These are phyloP conservation scores for Ceratina calcarata DNA, from an alignment of 1,140 invertebrate species.

Conservation along the genomic window DNA sequence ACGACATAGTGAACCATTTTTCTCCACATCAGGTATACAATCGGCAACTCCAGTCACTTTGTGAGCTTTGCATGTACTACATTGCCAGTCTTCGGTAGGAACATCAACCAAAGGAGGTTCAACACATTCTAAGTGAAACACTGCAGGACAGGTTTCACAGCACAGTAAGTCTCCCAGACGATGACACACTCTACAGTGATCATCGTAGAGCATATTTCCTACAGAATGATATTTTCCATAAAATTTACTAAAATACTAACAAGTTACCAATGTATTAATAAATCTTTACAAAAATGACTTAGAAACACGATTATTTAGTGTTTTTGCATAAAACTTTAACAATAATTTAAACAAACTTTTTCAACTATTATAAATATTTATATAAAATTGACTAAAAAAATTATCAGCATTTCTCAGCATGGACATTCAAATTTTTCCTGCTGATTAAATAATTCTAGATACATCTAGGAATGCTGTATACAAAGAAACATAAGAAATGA, in stretches of 20 bases:
- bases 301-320: background rate
- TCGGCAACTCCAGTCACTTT: slow-evolving; percentile 95
- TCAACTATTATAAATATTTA: background rate
- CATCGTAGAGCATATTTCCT: slow-evolving; percentile 96
- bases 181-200: slow-evolving; percentile 97
- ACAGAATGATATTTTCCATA: slow-evolving; percentile 70
- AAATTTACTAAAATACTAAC: background rate
- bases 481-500: slow-evolving; percentile 11
- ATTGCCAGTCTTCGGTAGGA: slow-evolving; percentile 98
- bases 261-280: background rate
- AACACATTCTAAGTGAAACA: slow-evolving; percentile 97
- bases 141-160: slow-evolving; percentile 98
- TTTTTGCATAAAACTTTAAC: background rate
- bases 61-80: slow-evolving; percentile 94
- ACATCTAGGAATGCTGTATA: background rate
- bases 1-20: slow-evolving; percentile 92
- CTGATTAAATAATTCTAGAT: slow-evolving; percentile 21
- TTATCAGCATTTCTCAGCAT: slow-evolving; percentile 35
- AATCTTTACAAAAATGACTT: no score
- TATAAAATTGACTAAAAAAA: background rate
- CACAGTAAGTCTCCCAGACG: slow-evolving; percentile 96
- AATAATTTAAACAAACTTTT: background rate
- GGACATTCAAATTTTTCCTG: slow-evolving; percentile 48
- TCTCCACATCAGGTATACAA: slow-evolving; percentile 94
- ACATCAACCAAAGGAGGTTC: slow-evolving; percentile 96